These are phyloP conservation scores for Brenthis ino DNA, from an alignment of 2,888 invertebrate species.

Conservation along the genomic window DNA sequence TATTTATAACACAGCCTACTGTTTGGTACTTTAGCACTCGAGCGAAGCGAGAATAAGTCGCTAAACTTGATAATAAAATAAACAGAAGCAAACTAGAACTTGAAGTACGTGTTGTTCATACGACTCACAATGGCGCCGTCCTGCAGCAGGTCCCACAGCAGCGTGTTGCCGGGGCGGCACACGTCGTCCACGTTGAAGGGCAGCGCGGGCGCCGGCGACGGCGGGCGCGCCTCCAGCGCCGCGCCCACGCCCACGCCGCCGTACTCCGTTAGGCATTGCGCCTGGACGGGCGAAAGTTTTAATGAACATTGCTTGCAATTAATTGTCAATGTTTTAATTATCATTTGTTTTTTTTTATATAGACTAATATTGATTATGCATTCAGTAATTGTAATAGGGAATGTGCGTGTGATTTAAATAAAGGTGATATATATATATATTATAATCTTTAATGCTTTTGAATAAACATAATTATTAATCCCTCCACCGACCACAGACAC, in stretches of 20 bases:
- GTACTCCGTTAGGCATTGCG: conserved; percentile 45
- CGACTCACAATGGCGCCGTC: conserved; percentile 92
- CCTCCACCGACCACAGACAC: too few relatives aligned
- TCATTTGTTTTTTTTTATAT: too few relatives aligned
- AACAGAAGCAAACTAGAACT: background rate
- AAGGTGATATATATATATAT: too few relatives aligned
- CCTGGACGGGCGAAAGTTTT: conserved; percentile 28
- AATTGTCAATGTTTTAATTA: too few relatives aligned
- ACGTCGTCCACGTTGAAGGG: conserved; percentile 87
- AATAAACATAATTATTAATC: too few relatives aligned
- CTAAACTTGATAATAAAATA: background rate
- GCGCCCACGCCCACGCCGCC: conserved; percentile 44
- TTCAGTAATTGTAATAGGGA: too few relatives aligned
- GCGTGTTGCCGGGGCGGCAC: conserved; percentile 94
- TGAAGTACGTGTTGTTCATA: conserved; percentile 43
- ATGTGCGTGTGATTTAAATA: too few relatives aligned
- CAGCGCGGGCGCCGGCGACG: conserved; percentile 50
- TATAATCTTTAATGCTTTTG: too few relatives aligned
- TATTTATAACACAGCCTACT: too few relatives aligned
- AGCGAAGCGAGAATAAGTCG: too few relatives aligned
- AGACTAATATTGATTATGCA: too few relatives aligned
- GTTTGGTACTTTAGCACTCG: too few relatives aligned
- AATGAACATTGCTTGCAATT: background rate
- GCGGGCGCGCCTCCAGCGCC: conserved; percentile 44
- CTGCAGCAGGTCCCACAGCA: conserved; percentile 96